Conservation (phyloP, 2,888 invertebrate genomes). For the Metopia argyrocephala region DNA sequence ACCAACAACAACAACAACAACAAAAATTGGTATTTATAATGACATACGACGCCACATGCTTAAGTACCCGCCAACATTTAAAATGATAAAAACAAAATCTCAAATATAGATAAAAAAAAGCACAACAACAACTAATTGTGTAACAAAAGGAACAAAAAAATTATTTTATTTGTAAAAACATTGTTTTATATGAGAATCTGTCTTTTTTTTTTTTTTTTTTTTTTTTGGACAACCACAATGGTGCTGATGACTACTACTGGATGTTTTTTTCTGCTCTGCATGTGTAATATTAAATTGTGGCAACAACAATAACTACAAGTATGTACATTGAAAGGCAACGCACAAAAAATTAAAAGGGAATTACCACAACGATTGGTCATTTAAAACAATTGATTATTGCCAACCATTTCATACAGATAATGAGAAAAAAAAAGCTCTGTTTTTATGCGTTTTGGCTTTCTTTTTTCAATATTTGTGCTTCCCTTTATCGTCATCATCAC, state of each 20-base stretch:
- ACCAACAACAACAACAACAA: slow-evolving; percentile 65
- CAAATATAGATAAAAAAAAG: not conserved
- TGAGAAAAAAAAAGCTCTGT: slow-evolving; percentile 2
- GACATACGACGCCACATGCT: slow-evolving; percentile 77
- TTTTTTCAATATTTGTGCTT: not conserved
- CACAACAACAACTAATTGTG: slow-evolving; percentile 40
- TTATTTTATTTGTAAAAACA: slow-evolving; percentile 49
- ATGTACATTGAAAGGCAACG: slow-evolving; percentile 2
- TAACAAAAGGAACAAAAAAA: slow-evolving; percentile 42
- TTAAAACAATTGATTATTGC: slow-evolving; percentile 65
- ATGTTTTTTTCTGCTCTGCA: slow-evolving; percentile 56
- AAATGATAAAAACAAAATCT: slow-evolving; percentile 53
- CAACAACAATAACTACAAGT: slow-evolving; percentile 31
- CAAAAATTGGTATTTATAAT: slow-evolving; percentile 69
- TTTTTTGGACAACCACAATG: too few relatives aligned
- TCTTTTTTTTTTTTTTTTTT: slow-evolving; percentile 39
- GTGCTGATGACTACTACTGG: slow-evolving; percentile 58
- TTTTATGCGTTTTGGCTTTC: too few relatives aligned
- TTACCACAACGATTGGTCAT: slow-evolving; percentile 64
- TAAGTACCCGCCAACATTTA: slow-evolving; percentile 68
- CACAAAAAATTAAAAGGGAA: slow-evolving; percentile 26
- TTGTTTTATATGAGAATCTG: slow-evolving; percentile 46
- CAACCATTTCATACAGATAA: slow-evolving; percentile 37
- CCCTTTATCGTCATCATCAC: not conserved
- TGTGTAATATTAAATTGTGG: slow-evolving; percentile 61